Base-by-base conservation (phyloP, 2,888 invertebrate genomes). In the Carpatolechia fugitivella region DNA sequence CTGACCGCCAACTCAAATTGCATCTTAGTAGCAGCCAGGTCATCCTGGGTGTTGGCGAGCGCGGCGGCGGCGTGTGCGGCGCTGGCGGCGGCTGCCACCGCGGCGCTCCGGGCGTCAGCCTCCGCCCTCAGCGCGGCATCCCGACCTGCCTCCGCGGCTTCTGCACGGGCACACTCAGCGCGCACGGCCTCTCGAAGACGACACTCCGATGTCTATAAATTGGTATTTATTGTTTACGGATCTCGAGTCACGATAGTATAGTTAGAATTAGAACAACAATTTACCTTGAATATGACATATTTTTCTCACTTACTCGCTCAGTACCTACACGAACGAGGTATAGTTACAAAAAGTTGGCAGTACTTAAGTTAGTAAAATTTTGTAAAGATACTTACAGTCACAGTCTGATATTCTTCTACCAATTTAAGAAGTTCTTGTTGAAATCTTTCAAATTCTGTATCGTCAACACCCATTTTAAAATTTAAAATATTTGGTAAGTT, bases 371-470 rank as follows among this genome's bases (percentile, higher is more conserved):
- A 24, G 3, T 24, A 24, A 24, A 6, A 24, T 24, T 24, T 24
- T 24, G 24, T n/a, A 16, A 33, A 1, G 7, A 31, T 1, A 51
- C 83, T 75, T 70, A 89, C 89, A 13, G 70, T 70, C 24, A 84
- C 55, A 49, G 76, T 72, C 46, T 82, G 76, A 65, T 83, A 79
- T 66, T 86, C 85, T 24, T 79, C 78, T 55, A 87, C 67, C 31
- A 87, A 68, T 55, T 86, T 82, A 35, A 81, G 64, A 65, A 87
- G 78, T 60, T 85, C 80, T 58, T 82, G 76, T 63, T 88, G 86
- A 61, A 88, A 78, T 10, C 61, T 60, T 58, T 86, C 85, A 61
- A 90, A 85, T 59, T 84, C 82, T 3, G 76, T 71, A 54, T 61
- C 55, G 50, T 56, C 59, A 10, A 62, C 56, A 36, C 60, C 63